Evolutionary conservation across 2,113 vertebrate genomes (phyloP), one percentile per base, ranked within the genome.

Genomic region (Seriola rivoliana): DNA sequence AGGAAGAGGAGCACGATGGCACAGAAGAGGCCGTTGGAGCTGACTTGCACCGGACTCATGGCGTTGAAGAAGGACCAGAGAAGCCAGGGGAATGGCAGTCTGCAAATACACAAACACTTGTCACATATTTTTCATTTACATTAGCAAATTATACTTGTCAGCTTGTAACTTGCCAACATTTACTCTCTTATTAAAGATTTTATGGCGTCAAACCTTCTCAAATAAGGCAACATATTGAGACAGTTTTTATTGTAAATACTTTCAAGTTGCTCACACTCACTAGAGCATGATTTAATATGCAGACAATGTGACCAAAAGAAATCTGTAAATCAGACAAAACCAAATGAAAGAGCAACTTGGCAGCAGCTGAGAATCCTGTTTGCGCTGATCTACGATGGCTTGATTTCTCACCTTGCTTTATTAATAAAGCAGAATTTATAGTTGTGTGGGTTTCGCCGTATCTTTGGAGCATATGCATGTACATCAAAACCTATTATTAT

Each of bases 1-100:
- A 99, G 95, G 95, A 99, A 99, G 89, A 99, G 98, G 44, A 99
- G 97, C 82, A 99, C 97, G 23, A 99, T 99, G 1, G 98, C 97
- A 1, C 97, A 99, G 96, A 99, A 99, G 65, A 99, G 95, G 60
- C 98, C 98, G 0, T 99, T 99, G 95, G 97, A 99, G 95, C 98
- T 98, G 84, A 99, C 97, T 1, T 91, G 58, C 89, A 99, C 96
- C 0, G 97, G 95, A 1, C 71, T 40, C 81, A 98, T 64, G 44
- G 73, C 85, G 80, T 93, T 96, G 78, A 95, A 85, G 10, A 94
- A 12, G 80, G 97, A 94, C 86, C 90, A 98, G 34, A 99, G 85
- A 60, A 99, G 96, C 98, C 98, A 99, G 0, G 98, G 98, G 82
- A 99, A 95, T 0, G 98, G 98, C 77, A 99, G 96, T 32, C 98